Evolutionary conservation across 2,888 invertebrate species (phyloP).

Genomic region (Sesia apiformis): DNA sequence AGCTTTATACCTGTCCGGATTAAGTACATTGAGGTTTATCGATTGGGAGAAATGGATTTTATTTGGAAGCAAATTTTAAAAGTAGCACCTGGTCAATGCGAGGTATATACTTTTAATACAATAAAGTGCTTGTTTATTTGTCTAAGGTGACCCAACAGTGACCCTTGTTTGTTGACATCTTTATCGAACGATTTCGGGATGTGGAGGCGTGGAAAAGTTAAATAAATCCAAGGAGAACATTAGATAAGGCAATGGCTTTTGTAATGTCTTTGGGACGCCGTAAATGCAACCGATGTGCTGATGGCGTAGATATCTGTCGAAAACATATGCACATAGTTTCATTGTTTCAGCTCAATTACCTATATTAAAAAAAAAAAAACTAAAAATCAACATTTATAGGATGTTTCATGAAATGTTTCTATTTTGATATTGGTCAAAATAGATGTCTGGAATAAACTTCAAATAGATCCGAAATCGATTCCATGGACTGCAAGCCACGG

Average conservation of each 20-base stretch:
- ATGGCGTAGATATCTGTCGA: constrained; percentile 45
- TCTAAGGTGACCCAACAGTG: constrained; percentile 13
- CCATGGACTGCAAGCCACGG: too few species aligned
- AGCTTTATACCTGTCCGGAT: constrained; percentile 1
- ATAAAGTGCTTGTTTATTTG: too few species aligned
- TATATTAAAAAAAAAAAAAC: too few species aligned
- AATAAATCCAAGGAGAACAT: constrained; percentile 69
- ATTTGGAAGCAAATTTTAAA: background rate
- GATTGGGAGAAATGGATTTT: background rate
- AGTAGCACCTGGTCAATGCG: too few species aligned
- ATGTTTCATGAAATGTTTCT: too few species aligned
- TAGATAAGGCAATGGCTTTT: constrained; percentile 72
- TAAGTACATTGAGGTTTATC: background rate
- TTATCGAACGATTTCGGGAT: constrained; percentile 65
- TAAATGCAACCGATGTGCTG: constrained; percentile 68
- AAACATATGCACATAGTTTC: constrained; percentile 40
- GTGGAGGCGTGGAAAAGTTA: constrained; percentile 68
- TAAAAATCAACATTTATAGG: too few species aligned
- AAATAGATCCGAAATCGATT: too few species aligned
- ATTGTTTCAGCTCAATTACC: constrained; percentile 24
- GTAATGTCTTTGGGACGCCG: constrained; percentile 71
- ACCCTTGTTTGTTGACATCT: constrained; percentile 66
- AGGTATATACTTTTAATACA: too few species aligned
- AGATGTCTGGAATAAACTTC: too few species aligned
- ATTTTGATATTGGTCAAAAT: too few species aligned